phyloP scores from a whole-genome alignment of 2,888 invertebrate genomes.

The Acanthosepion pharaonis region DNA sequence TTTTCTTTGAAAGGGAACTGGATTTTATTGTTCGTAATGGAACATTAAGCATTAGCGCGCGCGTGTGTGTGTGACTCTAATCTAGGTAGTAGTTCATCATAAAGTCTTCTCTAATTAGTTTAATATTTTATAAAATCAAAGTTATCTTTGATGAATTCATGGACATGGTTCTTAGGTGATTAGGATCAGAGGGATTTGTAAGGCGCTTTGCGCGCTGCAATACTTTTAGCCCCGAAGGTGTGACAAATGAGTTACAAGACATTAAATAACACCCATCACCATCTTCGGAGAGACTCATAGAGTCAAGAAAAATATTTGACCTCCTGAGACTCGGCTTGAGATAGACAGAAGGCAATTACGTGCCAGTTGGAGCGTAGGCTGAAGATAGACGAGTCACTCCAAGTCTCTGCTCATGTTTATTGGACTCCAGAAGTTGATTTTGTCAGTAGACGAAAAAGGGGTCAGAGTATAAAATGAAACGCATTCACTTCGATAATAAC shows the following conservation, averaged over 20 bases:
- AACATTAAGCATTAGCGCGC: too few relatives aligned
- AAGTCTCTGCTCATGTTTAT: background rate
- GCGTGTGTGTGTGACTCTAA: too few relatives aligned
- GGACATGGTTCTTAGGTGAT: background rate
- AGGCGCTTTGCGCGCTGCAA: background rate
- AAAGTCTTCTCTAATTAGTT: background rate
- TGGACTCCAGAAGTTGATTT: background rate
- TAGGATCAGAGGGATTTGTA: background rate
- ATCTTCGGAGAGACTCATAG: background rate
- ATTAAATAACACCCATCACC: background rate
- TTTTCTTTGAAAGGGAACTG: too few relatives aligned
- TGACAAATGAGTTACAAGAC: conserved; percentile 11
- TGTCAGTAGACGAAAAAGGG: background rate
- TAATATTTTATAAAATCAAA: background rate
- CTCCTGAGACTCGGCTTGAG: background rate
- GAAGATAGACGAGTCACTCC: background rate
- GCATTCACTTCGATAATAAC: background rate
- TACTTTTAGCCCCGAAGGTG: background rate
- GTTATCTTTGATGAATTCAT: background rate
- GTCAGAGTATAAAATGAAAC: background rate
- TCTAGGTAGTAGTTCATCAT: background rate
- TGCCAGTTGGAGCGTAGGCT: background rate
- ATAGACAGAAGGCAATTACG: background rate
- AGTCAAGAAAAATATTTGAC: conserved; percentile 4
- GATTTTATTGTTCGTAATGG: too few relatives aligned